Conservation (phyloP, 2,888 invertebrate species). For the Catocala fraxini region DNA sequence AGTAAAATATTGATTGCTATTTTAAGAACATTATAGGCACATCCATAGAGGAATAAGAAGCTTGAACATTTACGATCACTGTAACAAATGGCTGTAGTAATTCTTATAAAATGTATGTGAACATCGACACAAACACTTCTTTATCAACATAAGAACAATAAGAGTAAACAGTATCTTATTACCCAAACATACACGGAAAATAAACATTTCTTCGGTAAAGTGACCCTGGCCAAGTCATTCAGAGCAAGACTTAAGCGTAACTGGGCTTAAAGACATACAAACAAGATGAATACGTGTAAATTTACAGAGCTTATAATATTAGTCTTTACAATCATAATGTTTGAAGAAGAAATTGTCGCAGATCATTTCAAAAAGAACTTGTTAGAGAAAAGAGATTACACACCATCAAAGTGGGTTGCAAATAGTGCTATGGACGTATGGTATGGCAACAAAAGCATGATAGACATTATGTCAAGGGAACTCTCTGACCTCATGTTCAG, state of each 20-base stretch:
- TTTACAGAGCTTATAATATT: too few species aligned
- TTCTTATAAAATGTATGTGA: too few species aligned
- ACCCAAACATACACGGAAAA: slow-evolving; percentile 8
- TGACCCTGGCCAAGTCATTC: background rate
- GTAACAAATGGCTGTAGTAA: too few species aligned
- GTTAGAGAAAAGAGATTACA: slow-evolving; percentile 53
- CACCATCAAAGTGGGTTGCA: slow-evolving; percentile 69
- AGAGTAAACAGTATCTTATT: slow-evolving; percentile 14
- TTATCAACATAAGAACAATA: slow-evolving; percentile 16
- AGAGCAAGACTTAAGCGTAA: too few species aligned
- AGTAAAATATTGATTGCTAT: too few species aligned
- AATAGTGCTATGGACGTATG: slow-evolving; percentile 74
- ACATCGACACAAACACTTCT: background rate
- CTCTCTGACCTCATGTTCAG: slow-evolving; percentile 63
- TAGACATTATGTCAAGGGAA: slow-evolving; percentile 69
- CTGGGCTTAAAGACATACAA: background rate
- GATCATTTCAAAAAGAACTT: too few species aligned
- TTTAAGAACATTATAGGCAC: too few species aligned
- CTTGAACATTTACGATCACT: too few species aligned
- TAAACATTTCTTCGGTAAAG: background rate
- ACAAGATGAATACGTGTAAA: slow-evolving; percentile 2
- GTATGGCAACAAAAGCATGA: slow-evolving; percentile 71
- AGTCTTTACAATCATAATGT: too few species aligned
- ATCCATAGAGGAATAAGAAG: too few species aligned
- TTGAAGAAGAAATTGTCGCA: too few species aligned